Evolutionary conservation across 2,888 invertebrate species (phyloP).

Genomic region (Antitype chi): DNA sequence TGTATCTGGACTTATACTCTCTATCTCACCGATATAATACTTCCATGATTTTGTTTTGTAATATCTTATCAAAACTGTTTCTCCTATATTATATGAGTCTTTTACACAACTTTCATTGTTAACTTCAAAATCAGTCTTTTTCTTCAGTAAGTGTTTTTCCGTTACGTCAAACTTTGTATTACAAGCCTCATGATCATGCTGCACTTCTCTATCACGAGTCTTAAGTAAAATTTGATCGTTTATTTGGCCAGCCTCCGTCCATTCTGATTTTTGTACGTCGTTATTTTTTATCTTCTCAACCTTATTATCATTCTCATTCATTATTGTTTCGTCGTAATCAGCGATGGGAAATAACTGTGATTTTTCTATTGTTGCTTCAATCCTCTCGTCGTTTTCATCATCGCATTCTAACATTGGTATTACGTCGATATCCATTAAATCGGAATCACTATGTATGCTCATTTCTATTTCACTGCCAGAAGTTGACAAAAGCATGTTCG

Average conservation of each 20-base stretch:
- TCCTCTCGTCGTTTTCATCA: not conserved
- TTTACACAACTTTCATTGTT: not conserved
- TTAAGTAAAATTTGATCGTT: not conserved
- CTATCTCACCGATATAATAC: constrained; percentile 1
- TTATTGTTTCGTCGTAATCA: constrained; percentile 2
- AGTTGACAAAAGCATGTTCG: not conserved
- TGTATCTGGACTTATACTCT: not conserved
- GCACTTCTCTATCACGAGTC: not conserved
- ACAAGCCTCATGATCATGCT: constrained; percentile 3
- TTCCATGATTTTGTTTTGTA: constrained; percentile 7
- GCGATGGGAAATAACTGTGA: not conserved
- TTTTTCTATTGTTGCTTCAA: not conserved
- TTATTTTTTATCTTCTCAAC: not conserved
- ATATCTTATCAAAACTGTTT: constrained; percentile 7
- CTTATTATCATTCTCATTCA: constrained; percentile 1
- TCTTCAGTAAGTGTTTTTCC: not conserved
- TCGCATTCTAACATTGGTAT: not conserved
- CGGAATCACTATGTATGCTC: constrained; percentile 10
- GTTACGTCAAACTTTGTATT: constrained; percentile 7
- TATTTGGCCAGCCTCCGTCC: not conserved
- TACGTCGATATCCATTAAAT: constrained; percentile 11
- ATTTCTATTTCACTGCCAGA: constrained; percentile 11
- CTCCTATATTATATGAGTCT: not conserved
- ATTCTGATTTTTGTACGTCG: not conserved
- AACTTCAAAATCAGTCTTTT: constrained; percentile 11